phyloP scores from a whole-genome alignment of 2,888 invertebrate species.

The Papilio protenor region DNA sequence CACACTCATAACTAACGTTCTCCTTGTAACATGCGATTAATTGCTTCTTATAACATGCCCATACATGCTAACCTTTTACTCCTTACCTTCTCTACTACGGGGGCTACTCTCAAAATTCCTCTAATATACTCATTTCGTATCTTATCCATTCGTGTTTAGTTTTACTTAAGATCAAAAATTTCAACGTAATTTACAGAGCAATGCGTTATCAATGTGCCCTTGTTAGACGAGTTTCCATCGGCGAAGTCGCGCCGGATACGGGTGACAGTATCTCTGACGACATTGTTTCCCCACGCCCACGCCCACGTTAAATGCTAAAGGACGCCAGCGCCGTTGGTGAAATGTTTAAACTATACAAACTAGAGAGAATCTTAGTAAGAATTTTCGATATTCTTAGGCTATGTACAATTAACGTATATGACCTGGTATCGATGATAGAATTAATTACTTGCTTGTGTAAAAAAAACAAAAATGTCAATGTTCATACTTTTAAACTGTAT shows the following conservation, averaged over 20 bases:
- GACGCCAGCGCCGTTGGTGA: constrained; percentile 36
- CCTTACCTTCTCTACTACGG: no score
- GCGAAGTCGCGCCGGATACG: constrained; percentile 62
- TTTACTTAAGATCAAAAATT: neutral
- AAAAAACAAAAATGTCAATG: neutral
- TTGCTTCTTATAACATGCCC: no score
- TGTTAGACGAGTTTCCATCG: constrained; percentile 57
- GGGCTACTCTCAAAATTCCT: no score
- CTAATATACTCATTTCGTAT: no score
- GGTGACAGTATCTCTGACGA: constrained; percentile 70
- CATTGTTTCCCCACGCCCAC: constrained; percentile 65
- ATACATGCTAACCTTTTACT: no score
- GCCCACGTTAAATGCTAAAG: constrained; percentile 52
- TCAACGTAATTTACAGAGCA: neutral
- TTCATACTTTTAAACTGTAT: neutral
- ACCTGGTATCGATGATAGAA: neutral
- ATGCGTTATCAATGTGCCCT: constrained; percentile 25
- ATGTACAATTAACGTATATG: neutral
- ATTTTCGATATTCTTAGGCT: neutral
- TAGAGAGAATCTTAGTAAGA: constrained; percentile 1
- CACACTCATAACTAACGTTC: no score
- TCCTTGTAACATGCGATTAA: no score
- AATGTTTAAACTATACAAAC: constrained; percentile 25
- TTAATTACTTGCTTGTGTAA: no score
- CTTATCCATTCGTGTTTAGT: no score